Percentiles rank a stretch among this genome's conserved stretches.
Conservation (phyloP, 2,888 invertebrate genomes). For the Pomacea canaliculata region DNA sequence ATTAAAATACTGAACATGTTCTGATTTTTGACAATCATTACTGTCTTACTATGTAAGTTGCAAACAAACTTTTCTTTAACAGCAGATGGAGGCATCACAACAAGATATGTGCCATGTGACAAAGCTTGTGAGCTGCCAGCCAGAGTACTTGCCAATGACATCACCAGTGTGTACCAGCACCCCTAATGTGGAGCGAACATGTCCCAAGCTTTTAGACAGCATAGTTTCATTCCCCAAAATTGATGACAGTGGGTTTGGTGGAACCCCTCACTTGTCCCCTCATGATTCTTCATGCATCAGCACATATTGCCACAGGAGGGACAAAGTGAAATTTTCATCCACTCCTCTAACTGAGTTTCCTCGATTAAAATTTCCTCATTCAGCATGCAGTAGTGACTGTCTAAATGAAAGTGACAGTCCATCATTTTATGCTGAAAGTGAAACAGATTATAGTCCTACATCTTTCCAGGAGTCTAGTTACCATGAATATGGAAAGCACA, state of each 20-base stretch:
- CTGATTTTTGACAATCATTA: background rate
- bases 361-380: background rate
- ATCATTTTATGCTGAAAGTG: background rate
- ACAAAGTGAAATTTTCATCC: background rate
- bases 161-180: conserved; percentile 21
- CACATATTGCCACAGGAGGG: background rate
- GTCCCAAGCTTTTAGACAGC: background rate
- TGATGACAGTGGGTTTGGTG: conserved; percentile 19
- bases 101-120: no score
- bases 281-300: background rate
- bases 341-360: background rate
- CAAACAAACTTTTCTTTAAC: background rate
- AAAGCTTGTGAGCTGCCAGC: no score
- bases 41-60: background rate
- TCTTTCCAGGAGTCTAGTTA: background rate
- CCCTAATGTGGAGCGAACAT: background rate
- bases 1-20: no score
- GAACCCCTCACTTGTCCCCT: background rate
- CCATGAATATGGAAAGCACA: background rate
- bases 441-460: background rate
- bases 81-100: no score
- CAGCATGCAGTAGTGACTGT: no score
- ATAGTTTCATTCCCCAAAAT: background rate
- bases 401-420: background rate
- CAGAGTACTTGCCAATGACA: background rate